A percentile compares a stretch with the other conserved stretches of the same genome.
Conservation (phyloP, 2,113 vertebrate genomes). For the Suricata suricatta region DNA sequence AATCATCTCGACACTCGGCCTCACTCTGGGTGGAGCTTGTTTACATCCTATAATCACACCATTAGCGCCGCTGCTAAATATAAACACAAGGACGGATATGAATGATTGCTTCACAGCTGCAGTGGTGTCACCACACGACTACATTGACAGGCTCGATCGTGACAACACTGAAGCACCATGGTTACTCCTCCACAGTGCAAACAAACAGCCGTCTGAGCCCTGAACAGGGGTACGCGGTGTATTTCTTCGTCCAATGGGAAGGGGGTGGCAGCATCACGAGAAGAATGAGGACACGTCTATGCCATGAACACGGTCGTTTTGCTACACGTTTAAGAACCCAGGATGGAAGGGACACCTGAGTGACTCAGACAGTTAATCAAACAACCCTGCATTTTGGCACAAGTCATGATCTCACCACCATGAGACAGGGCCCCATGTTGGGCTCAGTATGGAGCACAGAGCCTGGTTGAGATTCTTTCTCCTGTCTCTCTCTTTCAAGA, state of each 20-base stretch:
- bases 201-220: background rate
- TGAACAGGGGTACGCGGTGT: background rate
- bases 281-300: background rate
- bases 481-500: no score
- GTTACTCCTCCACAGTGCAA: background rate
- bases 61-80: constrained; percentile 65
- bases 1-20: constrained; percentile 43
- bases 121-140: constrained; percentile 33
- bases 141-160: background rate
- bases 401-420: no score
- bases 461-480: no score
- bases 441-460: no score
- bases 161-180: background rate
- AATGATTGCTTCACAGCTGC: constrained; percentile 53
- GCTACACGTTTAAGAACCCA: background rate
- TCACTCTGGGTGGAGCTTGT: constrained; percentile 55
- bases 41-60: constrained; percentile 65
- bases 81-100: constrained; percentile 53
- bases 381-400: no score
- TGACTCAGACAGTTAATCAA: no score
- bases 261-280: background rate
- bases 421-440: no score
- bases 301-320: background rate
- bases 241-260: background rate
- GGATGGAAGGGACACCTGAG: background rate